Conservation (phyloP, 2,113 vertebrate genomes). For the Opisthocomus hoazin region DNA sequence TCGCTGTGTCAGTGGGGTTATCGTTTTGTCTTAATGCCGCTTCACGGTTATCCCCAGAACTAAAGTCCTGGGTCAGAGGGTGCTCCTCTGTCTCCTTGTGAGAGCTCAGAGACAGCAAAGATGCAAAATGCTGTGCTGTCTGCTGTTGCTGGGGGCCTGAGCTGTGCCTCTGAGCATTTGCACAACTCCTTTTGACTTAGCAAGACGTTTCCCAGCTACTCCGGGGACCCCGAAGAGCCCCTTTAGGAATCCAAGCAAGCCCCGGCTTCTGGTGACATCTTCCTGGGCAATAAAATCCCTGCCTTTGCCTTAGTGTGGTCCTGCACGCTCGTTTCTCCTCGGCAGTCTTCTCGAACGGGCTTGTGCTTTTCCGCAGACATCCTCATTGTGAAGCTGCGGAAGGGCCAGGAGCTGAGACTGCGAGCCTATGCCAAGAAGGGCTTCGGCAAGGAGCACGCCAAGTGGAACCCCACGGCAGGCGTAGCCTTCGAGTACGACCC, state of each 20-base stretch:
- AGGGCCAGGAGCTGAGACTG: slow-evolving; percentile 93
- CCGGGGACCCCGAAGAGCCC: not conserved
- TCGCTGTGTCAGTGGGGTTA: not conserved
- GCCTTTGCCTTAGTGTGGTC: not conserved
- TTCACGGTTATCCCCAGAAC: not conserved
- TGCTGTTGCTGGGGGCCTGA: not conserved
- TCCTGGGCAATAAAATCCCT: not conserved
- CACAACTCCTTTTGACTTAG: not conserved
- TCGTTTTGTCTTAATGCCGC: not conserved
- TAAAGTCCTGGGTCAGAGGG: not conserved
- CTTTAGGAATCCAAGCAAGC: not conserved
- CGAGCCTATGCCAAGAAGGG: slow-evolving; percentile 96
- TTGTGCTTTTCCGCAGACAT: slow-evolving; percentile 75
- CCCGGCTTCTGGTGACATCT: not conserved
- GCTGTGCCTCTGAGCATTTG: not conserved
- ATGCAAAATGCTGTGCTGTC: not conserved
- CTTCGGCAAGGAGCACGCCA: slow-evolving; percentile 97
- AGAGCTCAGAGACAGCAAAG: not conserved
- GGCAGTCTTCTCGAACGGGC: not conserved
- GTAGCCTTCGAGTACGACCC: slow-evolving; percentile 97
- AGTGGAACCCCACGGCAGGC: slow-evolving; percentile 97
- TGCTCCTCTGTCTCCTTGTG: not conserved
- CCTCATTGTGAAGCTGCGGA: slow-evolving; percentile 92
- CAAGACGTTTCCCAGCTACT: not conserved
- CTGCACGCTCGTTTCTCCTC: not conserved